phyloP scores from a whole-genome alignment of 2,888 invertebrate genomes.

The Branchipolynoe longqiensis region DNA sequence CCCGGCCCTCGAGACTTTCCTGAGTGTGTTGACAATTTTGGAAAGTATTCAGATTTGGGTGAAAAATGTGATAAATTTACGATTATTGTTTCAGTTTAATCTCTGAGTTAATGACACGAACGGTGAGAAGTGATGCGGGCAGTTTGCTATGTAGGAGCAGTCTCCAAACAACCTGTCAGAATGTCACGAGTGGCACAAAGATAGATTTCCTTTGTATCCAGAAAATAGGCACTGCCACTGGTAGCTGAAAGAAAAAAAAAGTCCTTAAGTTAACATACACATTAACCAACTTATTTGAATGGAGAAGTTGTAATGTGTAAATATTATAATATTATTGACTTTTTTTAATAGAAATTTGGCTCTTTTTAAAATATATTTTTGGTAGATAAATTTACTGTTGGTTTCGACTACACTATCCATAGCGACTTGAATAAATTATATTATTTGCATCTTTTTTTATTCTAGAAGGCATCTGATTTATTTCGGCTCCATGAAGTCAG shows the following conservation, averaged over 20 bases:
- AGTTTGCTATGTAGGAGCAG: conserved; percentile 21
- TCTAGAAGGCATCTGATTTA: neutral
- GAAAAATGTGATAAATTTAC: conserved; percentile 46
- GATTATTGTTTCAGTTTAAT: conserved; percentile 21
- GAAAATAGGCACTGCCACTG: no score
- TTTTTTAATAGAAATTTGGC: no score
- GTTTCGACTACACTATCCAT: no score
- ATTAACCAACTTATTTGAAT: no score
- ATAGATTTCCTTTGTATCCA: conserved; percentile 19
- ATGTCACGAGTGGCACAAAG: neutral
- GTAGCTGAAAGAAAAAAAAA: no score
- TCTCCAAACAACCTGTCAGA: conserved; percentile 13
- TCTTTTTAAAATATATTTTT: no score
- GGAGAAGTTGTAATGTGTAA: no score
- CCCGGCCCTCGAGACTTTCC: neutral
- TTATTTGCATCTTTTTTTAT: neutral
- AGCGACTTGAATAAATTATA: conserved; percentile 1
- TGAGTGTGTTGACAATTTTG: neutral
- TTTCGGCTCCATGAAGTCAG: conserved; percentile 35
- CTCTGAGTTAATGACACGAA: conserved; percentile 24
- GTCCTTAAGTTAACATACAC: no score
- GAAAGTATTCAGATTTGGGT: conserved; percentile 22
- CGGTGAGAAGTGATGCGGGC: conserved; percentile 40
- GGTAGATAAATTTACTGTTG: no score
- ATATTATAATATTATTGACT: no score